Evolutionary conservation across 2,113 vertebrate genomes (phyloP).

Genomic region (Chrysochloris asiatica): DNA sequence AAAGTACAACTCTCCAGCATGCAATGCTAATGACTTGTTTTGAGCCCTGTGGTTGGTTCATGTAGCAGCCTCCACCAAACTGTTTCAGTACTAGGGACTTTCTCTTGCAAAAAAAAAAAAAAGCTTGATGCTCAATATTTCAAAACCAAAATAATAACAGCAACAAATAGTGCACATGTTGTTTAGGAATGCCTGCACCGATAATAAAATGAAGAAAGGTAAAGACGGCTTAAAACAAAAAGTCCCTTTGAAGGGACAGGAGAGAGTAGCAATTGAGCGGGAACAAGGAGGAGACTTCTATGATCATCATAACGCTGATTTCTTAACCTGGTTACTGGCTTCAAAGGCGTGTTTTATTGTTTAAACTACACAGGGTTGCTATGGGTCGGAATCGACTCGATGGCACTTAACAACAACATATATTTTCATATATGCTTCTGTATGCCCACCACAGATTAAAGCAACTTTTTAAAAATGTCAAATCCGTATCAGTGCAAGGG

Average conservation of each 20-base stretch:
- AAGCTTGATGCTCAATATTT: not conserved
- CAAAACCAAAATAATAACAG: not conserved
- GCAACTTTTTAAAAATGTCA: not conserved
- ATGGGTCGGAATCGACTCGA: too few species aligned
- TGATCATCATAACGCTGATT: not conserved
- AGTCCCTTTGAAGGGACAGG: not conserved
- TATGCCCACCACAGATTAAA: not conserved
- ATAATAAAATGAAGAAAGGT: not conserved
- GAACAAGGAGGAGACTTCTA: too few species aligned
- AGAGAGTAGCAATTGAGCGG: too few species aligned
- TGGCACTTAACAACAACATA: too few species aligned
- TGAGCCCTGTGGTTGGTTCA: not conserved
- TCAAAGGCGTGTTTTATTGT: not conserved
- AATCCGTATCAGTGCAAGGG: not conserved
- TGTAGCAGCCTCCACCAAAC: not conserved
- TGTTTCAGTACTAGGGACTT: not conserved
- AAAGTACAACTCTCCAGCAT: not conserved
- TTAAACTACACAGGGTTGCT: too few species aligned
- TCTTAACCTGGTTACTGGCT: not conserved
- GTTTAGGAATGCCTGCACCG: not conserved
- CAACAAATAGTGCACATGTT: not conserved
- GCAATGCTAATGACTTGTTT: not conserved
- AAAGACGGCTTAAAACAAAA: not conserved
- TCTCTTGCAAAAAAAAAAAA: not conserved
- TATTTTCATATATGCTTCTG: not conserved